phyloP scores from a whole-genome alignment of 2,888 invertebrate genomes.

The Mythimna ferrago region DNA sequence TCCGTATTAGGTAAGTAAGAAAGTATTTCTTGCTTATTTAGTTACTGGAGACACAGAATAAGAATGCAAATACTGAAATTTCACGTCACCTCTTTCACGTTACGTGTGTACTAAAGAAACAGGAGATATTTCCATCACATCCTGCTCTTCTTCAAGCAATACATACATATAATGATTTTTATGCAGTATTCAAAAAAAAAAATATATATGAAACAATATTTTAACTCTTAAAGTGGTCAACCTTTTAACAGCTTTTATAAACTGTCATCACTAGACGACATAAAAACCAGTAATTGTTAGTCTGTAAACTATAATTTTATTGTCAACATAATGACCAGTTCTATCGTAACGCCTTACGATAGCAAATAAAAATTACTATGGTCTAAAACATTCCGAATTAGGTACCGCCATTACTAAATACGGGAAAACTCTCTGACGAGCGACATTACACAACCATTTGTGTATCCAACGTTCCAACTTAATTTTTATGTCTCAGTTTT shows the following conservation, averaged over 20 bases:
- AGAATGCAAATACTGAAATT: no score
- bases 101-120: no score
- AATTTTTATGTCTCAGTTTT: slow-evolving; percentile 45
- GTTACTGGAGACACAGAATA: no score
- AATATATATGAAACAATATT: no score
- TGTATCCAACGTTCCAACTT: slow-evolving; percentile 34
- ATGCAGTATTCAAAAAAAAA: no score
- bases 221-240: neutral
- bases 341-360: slow-evolving; percentile 7
- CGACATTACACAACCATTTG: slow-evolving; percentile 37
- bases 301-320: neutral
- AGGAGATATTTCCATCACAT: no score
- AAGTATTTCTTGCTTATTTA: no score
- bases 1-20: no score
- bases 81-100: no score
- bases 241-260: neutral
- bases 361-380: slow-evolving; percentile 17
- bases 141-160: no score
- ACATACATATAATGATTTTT: no score
- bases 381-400: slow-evolving; percentile 32
- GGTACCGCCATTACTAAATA: slow-evolving; percentile 39
- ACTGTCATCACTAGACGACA: neutral
- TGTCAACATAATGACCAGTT: slow-evolving; percentile 28
- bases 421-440: slow-evolving; percentile 33
- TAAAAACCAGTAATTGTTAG: neutral